Evolutionary conservation across 2,888 invertebrate genomes (phyloP).

Genomic region (Caenorhabditis sulstoni): DNA sequence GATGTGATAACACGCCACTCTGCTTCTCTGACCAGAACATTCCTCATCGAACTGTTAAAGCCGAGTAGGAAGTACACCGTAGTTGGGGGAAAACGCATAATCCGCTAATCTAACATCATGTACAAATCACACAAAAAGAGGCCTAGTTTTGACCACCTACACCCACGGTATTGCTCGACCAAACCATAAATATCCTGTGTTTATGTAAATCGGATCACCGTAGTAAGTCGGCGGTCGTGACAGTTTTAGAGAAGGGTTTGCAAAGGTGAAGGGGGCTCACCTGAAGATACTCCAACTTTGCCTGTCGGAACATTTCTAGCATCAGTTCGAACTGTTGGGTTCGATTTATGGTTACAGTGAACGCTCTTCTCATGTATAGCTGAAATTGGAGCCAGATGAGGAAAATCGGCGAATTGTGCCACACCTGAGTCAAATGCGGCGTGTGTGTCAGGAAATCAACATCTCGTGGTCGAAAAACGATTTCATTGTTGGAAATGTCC

Average conservation of each 20-base stretch:
- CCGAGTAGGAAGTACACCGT: too few species aligned
- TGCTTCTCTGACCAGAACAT: background rate
- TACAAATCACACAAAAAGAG: slow-evolving; percentile 36
- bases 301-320: slow-evolving; percentile 77
- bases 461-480: slow-evolving; percentile 75
- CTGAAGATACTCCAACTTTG: slow-evolving; percentile 75
- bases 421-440: slow-evolving; percentile 76
- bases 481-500: slow-evolving; percentile 77
- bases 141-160: slow-evolving; percentile 33
- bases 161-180: slow-evolving; percentile 16
- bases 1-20: slow-evolving; percentile 33
- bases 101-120: too few species aligned
- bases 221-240: slow-evolving; percentile 24
- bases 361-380: slow-evolving; percentile 78
- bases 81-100: too few species aligned
- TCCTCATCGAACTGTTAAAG: background rate
- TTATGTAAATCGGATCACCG: slow-evolving; percentile 39
- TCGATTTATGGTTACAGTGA: slow-evolving; percentile 76
- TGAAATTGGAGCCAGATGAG: too few species aligned
- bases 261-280: slow-evolving; percentile 39
- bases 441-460: slow-evolving; percentile 77
- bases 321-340: slow-evolving; percentile 76
- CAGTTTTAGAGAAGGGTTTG: background rate
- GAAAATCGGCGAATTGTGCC: too few species aligned
- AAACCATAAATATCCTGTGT: slow-evolving; percentile 19